Conservation (phyloP, 2,113 vertebrate species). For the Myanophis thanlyinensis region DNA sequence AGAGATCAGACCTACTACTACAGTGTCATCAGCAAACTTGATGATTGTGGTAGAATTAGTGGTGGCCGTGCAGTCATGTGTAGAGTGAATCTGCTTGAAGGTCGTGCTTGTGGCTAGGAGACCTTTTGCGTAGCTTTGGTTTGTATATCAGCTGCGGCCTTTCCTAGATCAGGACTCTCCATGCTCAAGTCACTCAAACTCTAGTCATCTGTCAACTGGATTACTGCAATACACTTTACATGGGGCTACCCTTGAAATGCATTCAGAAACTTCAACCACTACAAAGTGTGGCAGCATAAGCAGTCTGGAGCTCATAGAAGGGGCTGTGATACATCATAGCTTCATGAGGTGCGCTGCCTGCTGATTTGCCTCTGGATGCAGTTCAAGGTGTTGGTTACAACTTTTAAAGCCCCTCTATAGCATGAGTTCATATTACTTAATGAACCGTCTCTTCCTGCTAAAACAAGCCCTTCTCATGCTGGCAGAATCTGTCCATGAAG, state of each 20-base stretch:
- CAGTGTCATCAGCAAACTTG: too few relatives aligned
- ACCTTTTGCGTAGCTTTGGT: neutral
- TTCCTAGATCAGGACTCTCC: neutral
- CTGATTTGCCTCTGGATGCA: neutral
- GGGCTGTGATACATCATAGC: neutral
- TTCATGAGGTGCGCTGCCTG: neutral
- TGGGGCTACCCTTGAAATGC: neutral
- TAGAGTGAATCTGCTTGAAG: neutral
- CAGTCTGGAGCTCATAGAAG: neutral
- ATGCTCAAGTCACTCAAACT: neutral
- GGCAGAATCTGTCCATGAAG: neutral
- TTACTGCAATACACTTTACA: neutral
- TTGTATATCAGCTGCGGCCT: neutral
- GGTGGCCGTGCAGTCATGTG: too few relatives aligned
- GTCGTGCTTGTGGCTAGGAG: neutral
- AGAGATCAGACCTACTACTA: too few relatives aligned
- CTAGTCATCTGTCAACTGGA: neutral
- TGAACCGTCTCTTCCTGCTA: neutral
- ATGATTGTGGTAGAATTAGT: too few relatives aligned
- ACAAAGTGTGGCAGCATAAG: neutral
- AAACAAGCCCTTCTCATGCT: neutral
- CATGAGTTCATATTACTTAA: neutral
- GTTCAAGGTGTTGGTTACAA: neutral
- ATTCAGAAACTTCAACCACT: neutral
- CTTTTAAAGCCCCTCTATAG: neutral